These are phyloP conservation scores for Lophotriccus pileatus DNA, from an alignment of 2,797 vertebrate species.

Conservation along the genomic window DNA sequence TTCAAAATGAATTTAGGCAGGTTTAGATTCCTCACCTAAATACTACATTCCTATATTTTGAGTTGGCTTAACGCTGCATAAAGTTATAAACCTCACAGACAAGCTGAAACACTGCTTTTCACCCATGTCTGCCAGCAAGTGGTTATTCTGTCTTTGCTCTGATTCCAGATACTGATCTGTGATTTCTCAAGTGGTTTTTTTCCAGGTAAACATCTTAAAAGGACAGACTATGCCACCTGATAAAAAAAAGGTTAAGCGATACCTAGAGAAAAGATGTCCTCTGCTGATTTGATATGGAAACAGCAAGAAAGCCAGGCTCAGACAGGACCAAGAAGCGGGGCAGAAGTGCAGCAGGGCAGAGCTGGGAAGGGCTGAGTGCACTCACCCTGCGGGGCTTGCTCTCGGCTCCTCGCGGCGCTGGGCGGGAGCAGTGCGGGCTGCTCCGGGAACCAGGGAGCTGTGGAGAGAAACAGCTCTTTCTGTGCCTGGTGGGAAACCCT, in stretches of 20 bases:
- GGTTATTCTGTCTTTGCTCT: background rate
- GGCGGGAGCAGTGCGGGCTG: background rate
- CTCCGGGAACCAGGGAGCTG: slow-evolving; percentile 36
- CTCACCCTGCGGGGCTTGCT: background rate
- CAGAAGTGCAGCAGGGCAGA: background rate
- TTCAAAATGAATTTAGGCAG: background rate
- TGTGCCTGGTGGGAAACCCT: background rate
- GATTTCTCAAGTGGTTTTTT: background rate
- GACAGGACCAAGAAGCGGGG: background rate
- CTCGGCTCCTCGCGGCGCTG: background rate
- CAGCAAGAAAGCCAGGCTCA: background rate
- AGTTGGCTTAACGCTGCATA: background rate
- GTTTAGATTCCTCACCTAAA: background rate
- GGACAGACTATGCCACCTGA: background rate
- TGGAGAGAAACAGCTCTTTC: background rate
- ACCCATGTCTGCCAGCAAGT: background rate
- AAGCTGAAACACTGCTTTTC: background rate
- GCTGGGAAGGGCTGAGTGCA: background rate
- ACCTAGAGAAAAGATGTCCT: background rate
- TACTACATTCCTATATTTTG: background rate
- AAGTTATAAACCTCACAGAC: background rate
- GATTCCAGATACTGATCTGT: background rate
- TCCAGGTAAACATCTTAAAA: background rate
- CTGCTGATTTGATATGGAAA: background rate
- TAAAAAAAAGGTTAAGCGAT: background rate